Base-by-base conservation (phyloP, 92 coral and sea anemone genomes). In the Diadumene lineata region DNA sequence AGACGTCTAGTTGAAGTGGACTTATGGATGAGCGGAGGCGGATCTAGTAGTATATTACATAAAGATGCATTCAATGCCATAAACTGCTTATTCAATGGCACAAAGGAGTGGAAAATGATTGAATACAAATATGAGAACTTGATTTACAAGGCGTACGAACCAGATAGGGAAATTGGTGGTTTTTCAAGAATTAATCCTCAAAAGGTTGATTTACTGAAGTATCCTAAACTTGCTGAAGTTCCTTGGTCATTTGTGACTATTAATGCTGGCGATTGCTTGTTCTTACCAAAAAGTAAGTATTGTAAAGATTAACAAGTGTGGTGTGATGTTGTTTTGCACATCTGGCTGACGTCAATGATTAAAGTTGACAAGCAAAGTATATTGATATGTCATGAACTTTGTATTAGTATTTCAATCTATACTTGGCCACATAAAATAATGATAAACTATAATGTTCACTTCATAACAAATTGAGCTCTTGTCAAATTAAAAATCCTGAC, bases 21-120 rank as follows among this genome's bases (percentile, higher is more conserved):
- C 65, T 30, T 93, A 53, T 93, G 98, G 98, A 85, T 93, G 90
- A 93, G 98, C 73, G 92, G 98, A n/a, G 98, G 98, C 18, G 98
- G 98, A 0, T 83, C 90, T 1, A 86, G 82, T 22, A 89, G 98
- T 56, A 84, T 86, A 2, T 66, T 93, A 22, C 98, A 93, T 71
- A 93, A 93, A 70, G 98, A 92, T 81, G 98, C 98, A 2, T 92
- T 86, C 75, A 92, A 92, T 73, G 98, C 98, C 31, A 89, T 92
- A 13, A 92, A 92, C 85, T 92, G 98, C 62, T 77, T 92, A 60
- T 89, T 83, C 66, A 92, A 92, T 81, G 98, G 98, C 11, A 92
- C 94, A 22, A 92, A 92, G 61, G 89, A 92, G 26, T 92, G 98
- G 98, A 92, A 92, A 63, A 31, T 92, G 88, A 89, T 92, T 74